phyloP scores from a whole-genome alignment of 1,140 invertebrate species.

The Drosophila asahinai region DNA sequence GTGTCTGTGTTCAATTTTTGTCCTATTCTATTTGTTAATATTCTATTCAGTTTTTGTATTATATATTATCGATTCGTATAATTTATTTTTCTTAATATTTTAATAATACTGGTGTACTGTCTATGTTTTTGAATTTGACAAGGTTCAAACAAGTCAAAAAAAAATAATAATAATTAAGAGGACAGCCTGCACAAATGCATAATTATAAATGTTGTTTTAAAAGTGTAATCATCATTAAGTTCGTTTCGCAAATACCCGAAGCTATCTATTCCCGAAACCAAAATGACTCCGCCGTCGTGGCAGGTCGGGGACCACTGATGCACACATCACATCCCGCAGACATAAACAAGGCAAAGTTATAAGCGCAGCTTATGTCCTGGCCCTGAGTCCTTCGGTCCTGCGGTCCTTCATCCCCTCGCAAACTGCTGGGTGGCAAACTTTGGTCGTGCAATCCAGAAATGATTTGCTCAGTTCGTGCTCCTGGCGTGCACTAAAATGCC shows the following conservation, averaged over 20 bases:
- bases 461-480: constrained; percentile 79
- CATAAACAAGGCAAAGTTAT: constrained; percentile 79
- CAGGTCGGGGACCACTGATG: constrained; percentile 25
- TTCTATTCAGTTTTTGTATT: too few species aligned
- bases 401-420: constrained; percentile 14
- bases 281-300: constrained; percentile 19
- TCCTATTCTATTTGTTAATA: too few species aligned
- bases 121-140: too few species aligned
- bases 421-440: constrained; percentile 68
- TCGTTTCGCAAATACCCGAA: neutral
- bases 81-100: too few species aligned
- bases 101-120: too few species aligned
- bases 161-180: too few species aligned
- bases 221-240: constrained; percentile 4
- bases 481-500: constrained; percentile 36
- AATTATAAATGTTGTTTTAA: neutral
- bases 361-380: constrained; percentile 72
- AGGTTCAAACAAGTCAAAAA: too few species aligned
- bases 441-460: constrained; percentile 77
- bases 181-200: too few species aligned
- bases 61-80: too few species aligned
- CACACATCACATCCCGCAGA: constrained; percentile 71
- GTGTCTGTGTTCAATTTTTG: too few species aligned
- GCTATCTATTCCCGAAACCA: constrained; percentile 29
- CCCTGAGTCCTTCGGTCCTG: constrained; percentile 22